Conservation (phyloP, 2,888 invertebrate genomes). For the Drosophila paracracens region DNA sequence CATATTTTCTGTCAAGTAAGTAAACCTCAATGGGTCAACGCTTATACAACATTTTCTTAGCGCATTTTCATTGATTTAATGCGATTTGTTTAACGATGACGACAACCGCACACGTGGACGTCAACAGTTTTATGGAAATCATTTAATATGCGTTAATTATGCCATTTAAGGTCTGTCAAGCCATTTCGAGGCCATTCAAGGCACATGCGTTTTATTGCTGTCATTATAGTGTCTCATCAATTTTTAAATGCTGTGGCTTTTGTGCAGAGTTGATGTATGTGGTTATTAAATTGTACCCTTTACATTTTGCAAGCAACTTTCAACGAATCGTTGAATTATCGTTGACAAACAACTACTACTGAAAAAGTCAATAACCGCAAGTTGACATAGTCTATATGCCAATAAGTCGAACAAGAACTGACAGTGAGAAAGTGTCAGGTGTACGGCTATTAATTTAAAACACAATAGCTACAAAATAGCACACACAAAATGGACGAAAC, state of each 20-base stretch:
- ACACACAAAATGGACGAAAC: conserved; percentile 11
- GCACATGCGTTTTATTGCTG: conserved; percentile 67
- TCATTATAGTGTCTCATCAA: conserved; percentile 66
- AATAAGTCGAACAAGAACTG: conserved; percentile 23
- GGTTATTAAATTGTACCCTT: conserved; percentile 25
- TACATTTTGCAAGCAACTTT: conserved; percentile 20
- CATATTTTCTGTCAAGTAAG: conserved; percentile 6
- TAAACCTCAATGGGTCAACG: conserved; percentile 5
- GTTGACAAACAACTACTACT: conserved; percentile 28
- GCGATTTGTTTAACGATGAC: conserved; percentile 41
- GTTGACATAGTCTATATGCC: conserved; percentile 6
- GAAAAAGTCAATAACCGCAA: conserved; percentile 4
- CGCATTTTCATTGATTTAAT: conserved; percentile 53
- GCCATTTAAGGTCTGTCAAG: conserved; percentile 60
- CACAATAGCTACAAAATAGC: conserved; percentile 31
- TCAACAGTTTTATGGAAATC: conserved; percentile 58
- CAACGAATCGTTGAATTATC: conserved; percentile 12
- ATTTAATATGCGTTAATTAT: conserved; percentile 76
- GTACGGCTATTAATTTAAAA: conserved; percentile 21
- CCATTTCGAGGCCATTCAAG: conserved; percentile 24
- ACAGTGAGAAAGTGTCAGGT: conserved; percentile 37
- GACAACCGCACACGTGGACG: neutral
- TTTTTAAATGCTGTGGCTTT: conserved; percentile 53
- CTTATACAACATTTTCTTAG: conserved; percentile 43
- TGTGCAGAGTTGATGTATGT: conserved; percentile 9